Base-by-base conservation (phyloP, 2,888 invertebrate species). In the Sepiola atlantica region DNA sequence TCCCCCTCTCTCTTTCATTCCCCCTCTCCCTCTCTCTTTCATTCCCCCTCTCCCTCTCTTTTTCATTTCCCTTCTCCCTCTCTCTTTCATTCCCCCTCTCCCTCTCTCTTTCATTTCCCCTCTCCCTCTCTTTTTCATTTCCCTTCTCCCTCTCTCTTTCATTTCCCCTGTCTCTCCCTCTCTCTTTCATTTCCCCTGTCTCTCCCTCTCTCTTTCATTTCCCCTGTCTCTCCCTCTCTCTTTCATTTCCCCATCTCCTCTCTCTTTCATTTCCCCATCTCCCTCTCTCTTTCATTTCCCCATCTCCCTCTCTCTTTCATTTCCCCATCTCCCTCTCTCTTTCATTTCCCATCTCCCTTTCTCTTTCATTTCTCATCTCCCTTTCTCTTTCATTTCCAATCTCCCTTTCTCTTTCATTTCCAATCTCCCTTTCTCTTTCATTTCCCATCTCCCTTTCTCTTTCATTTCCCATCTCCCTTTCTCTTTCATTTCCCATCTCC, bases 121-220 rank as follows among this genome's bases (percentile, higher is more conserved):
- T 10, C 8, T 24, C 10, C 61, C 20, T 61, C 24, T 24, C 61
- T 20, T 24, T 61, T 10, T 24, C 1, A 1, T 24, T 20, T 20
- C 24, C 8, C 24, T 55, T 28, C 28, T 61, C 0, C 20, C 24
- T 61, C 28, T 3, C 8, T 61, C 24, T 28, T 10, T 28, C 24
- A 28, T 6, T 28, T 21, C 4, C 3, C 3, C 10, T 28, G 10
- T 61, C 28, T 24, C 61, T 21, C 20, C 24, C 3, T 21, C 8
- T 21, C 8, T 21, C 57, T 24, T 21, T 57, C 4, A 8, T 21
- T 21, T 21, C 21, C 24, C 20, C 1, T 4, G 20, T 21, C 21
- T 1, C 28, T 0, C 8, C 28, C 0, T 0, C 28, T 24, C 28
- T 10, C 28, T 1, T 20, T 10, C 6, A 10, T 20, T 28, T 10